Conservation (phyloP, 2,113 vertebrate species). For the Pelobates fuscus region DNA sequence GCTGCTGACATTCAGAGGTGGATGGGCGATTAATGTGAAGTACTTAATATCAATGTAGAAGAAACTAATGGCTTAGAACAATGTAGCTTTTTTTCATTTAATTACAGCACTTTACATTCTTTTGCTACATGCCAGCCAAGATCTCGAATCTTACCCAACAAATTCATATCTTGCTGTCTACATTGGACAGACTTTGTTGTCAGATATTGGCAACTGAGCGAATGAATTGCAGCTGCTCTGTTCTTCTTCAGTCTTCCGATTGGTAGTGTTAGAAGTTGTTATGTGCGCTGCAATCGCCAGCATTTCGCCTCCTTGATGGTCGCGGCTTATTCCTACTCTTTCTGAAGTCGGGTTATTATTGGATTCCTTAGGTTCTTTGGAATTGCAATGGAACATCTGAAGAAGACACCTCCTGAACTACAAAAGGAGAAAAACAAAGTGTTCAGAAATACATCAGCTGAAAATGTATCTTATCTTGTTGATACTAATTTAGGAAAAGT, state of each 20-base stretch:
- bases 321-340: constrained; percentile 58
- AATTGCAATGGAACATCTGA: constrained; percentile 71
- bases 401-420: constrained; percentile 85
- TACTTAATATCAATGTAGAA: neutral
- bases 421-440: constrained; percentile 31
- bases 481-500: too few species aligned
- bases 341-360: constrained; percentile 67
- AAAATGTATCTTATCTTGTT: too few species aligned
- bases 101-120: neutral
- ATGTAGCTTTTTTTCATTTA: neutral
- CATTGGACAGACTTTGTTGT: constrained; percentile 74
- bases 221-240: constrained; percentile 62
- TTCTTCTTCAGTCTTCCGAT: constrained; percentile 60
- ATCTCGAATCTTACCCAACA: neutral
- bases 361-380: constrained; percentile 53
- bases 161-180: constrained; percentile 42
- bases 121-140: neutral
- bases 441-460: neutral
- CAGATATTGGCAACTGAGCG: constrained; percentile 66
- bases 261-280: constrained; percentile 50
- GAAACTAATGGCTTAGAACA: neutral
- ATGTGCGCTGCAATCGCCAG: constrained; percentile 63
- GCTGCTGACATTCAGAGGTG: neutral
- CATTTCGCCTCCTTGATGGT: constrained; percentile 73
- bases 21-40: neutral